Conservation (phyloP, 2,797 vertebrate genomes). For the Tinamus major region DNA sequence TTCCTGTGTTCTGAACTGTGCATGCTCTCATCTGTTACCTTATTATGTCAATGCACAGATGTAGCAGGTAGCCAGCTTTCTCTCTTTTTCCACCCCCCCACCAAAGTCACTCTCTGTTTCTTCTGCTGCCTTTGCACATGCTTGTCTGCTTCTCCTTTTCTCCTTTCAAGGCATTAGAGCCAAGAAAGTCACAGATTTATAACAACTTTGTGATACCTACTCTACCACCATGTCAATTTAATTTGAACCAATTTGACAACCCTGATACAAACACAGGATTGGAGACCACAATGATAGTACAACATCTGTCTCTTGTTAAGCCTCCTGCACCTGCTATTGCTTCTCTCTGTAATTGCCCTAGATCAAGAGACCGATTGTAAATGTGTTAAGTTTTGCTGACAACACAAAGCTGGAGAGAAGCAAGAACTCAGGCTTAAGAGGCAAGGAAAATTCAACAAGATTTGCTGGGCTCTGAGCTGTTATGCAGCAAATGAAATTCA, state of each 20-base stretch:
- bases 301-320: constrained; percentile 74
- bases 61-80: not conserved
- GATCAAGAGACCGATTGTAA: constrained; percentile 80
- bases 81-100: rapidly evolving
- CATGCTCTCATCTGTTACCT: not conserved
- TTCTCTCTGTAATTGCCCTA: constrained; percentile 80
- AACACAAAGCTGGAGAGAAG: constrained; percentile 69
- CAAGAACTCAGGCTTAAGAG: constrained; percentile 71
- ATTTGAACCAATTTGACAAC: constrained; percentile 80
- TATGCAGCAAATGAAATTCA: constrained; percentile 76
- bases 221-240: constrained; percentile 76
- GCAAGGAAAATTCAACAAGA: constrained; percentile 77
- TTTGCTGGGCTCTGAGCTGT: constrained; percentile 62
- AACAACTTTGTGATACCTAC: constrained; percentile 56
- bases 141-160: not conserved
- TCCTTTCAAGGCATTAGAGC: constrained; percentile 32
- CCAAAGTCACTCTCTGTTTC: not conserved
- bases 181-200: constrained; percentile 61
- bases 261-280: constrained; percentile 62
- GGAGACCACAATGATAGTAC: constrained; percentile 52
- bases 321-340: constrained; percentile 63
- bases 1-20: not conserved
- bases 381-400: constrained; percentile 80
- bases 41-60: not conserved
- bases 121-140: not conserved